Evolutionary conservation across 2,113 vertebrate genomes (phyloP).

Genomic region (Oryctolagus cuniculus): mOryCun1.1 NC_091444.1:60785001-60785500

Average conservation of each 20-base stretch:
- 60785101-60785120: neutral
- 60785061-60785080: neutral
- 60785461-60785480: too few relatives aligned
- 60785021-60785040: fast-evolving
- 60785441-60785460: neutral
- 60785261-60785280: neutral
- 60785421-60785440: neutral
- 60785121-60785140: too few relatives aligned
- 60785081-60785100: neutral
- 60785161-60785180: neutral
- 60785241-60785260: neutral
- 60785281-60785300: neutral
- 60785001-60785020: fast-evolving
- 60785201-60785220: neutral
- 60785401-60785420: neutral
- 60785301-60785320: neutral
- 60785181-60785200: neutral
- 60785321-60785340: neutral
- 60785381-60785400: neutral
- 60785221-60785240: neutral
- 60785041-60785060: too few relatives aligned
- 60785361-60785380: neutral
- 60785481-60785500: too few relatives aligned
- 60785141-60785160: neutral
- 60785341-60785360: neutral